These are phyloP conservation scores for Elmis aenea DNA, from an alignment of 2,888 invertebrate genomes.

Conservation along the genomic window DNA sequence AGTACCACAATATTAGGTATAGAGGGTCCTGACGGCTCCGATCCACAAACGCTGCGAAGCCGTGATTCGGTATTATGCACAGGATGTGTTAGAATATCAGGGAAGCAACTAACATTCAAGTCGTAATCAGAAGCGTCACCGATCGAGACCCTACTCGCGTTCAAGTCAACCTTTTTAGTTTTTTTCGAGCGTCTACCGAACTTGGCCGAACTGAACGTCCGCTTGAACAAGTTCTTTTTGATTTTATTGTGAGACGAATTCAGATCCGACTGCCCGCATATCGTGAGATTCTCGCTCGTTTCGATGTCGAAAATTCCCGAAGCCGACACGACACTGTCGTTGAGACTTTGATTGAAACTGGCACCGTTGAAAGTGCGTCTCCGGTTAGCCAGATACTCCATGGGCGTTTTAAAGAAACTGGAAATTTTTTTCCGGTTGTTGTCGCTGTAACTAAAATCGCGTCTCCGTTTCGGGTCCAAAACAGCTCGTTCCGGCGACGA, in stretches of 20 bases:
- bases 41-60: slow-evolving; percentile 30
- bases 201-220: slow-evolving; percentile 43
- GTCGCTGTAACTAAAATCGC: slow-evolving; percentile 41
- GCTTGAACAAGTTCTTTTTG: slow-evolving; percentile 40
- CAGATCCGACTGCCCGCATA: slow-evolving; percentile 6
- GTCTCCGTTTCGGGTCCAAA: slow-evolving; percentile 28
- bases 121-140: slow-evolving; percentile 33
- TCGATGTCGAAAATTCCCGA: slow-evolving; percentile 42
- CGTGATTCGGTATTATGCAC: slow-evolving; percentile 21
- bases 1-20: slow-evolving; percentile 43
- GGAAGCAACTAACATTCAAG: slow-evolving; percentile 42
- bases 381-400: slow-evolving; percentile 42
- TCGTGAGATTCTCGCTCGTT: slow-evolving; percentile 35
- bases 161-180: slow-evolving; percentile 31
- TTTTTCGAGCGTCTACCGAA: slow-evolving; percentile 32
- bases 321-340: slow-evolving; percentile 39
- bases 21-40: slow-evolving; percentile 36
- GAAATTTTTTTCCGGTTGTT: slow-evolving; percentile 36
- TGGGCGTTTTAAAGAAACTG: slow-evolving; percentile 41
- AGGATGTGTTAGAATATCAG: slow-evolving; percentile 40
- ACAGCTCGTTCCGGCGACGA: slow-evolving; percentile 29
- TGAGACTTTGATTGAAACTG: slow-evolving; percentile 32
- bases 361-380: slow-evolving; percentile 41
- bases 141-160: slow-evolving; percentile 27
- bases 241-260: slow-evolving; percentile 27